Evolutionary conservation across 1,140 invertebrate species (phyloP), one percentile per base, ranked within the genome.

Genomic region (Eriosoma lanigerum): DNA sequence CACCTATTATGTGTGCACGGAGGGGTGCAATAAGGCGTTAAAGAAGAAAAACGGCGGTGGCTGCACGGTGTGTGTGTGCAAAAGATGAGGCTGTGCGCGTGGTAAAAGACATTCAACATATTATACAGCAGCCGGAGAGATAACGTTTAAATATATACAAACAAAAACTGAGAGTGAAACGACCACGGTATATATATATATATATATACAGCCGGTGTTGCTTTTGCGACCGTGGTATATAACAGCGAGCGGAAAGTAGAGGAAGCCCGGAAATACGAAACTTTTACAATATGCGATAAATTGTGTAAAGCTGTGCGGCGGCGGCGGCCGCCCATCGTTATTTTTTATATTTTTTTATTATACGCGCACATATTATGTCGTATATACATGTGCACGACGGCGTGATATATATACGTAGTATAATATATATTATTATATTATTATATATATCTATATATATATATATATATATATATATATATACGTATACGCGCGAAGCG

Each of bases 281-380:
- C 75, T 78, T 78, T 78, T 78, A 78, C 75, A 78, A 78, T 78
- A 78, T 78, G 58, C 75, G 75, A 78, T 78, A 78, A 78, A 78
- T 78, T 60, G 75, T 48, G 75, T 62, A 78, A 78, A 78, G 75
- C 75, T 48, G 75, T 24, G 56, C 56, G 3, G 54, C 75, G 56
- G 56, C 56, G 3, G 54, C 75, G 56, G 75, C 21, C 54, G 75
- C 56, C 56, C 56, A 58, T 76, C 32, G 32, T 56, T 38, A 38
- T 75, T 73, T 73, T 73, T 73, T 72, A n/a, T 9, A 52, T 29
- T 26, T 68, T 46, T 46, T 68, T 72, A 72, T 75, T 58, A 58
- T 58, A 75, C 52, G 44, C 19, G 29, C 38, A 58, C 21, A 21
- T n/a, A n/a, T n/a, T n/a, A n/a, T n/a, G n/a, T n/a, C n/a, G n/a